Evolutionary conservation across 2,888 invertebrate species (phyloP).

Genomic region (Linyphia triangularis): DNA sequence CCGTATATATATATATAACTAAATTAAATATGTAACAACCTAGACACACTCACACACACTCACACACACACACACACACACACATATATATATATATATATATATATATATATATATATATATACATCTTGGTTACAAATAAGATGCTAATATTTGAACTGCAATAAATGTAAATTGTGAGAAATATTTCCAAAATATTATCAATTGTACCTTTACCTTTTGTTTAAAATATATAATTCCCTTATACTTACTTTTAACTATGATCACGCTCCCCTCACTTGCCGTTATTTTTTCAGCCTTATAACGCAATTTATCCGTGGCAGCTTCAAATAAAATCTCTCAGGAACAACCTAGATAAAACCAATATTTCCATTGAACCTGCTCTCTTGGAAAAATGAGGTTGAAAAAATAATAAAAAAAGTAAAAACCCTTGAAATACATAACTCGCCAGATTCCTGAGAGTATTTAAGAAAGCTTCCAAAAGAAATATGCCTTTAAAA

Average conservation of each 20-base stretch:
- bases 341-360: neutral
- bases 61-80: too few relatives aligned
- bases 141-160: neutral
- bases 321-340: neutral
- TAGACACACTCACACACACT: too few relatives aligned
- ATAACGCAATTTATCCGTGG: constrained; percentile 47
- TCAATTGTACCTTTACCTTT: neutral
- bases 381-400: constrained; percentile 1
- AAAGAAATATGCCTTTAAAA: too few relatives aligned
- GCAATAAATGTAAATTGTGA: neutral
- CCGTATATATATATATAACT: too few relatives aligned
- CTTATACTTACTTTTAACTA: neutral
- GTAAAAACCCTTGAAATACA: constrained; percentile 10
- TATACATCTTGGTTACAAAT: too few relatives aligned
- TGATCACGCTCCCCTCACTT: constrained; percentile 5
- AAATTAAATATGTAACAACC: too few relatives aligned
- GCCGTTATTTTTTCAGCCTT: neutral
- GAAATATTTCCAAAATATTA: neutral
- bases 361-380: constrained; percentile 24
- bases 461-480: constrained; percentile 1
- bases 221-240: neutral
- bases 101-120: too few relatives aligned
- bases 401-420: neutral
- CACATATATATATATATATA: too few relatives aligned
- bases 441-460: constrained; percentile 15